Percentiles rank a stretch among this genome's conserved stretches.
Conservation (phyloP, 2,888 invertebrate species). For the Torymus auratus region DNA sequence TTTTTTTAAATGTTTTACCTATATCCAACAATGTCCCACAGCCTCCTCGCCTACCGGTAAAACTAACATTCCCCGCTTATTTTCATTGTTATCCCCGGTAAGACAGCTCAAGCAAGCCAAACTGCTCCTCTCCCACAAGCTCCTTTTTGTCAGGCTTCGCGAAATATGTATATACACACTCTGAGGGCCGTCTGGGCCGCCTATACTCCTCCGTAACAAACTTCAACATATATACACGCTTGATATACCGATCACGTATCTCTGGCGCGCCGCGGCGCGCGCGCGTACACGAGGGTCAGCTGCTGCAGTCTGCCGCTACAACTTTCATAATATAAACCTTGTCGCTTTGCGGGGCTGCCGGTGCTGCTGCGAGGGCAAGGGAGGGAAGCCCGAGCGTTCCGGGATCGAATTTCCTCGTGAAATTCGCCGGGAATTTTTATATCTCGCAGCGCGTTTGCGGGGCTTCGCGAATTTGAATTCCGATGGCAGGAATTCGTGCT, state of each 20-base stretch:
- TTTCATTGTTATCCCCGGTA: too few species aligned
- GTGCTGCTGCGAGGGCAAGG: background rate
- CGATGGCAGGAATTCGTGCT: too few species aligned
- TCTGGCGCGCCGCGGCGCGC: background rate
- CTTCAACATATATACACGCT: constrained; percentile 18
- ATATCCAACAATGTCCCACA: too few species aligned
- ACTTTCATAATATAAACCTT: constrained; percentile 45
- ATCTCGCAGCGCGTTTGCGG: too few species aligned
- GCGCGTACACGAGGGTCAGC: background rate
- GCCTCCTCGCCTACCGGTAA: too few species aligned
- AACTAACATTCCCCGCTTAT: too few species aligned
- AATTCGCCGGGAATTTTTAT: background rate
- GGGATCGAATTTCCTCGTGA: background rate
- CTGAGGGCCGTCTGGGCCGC: background rate
- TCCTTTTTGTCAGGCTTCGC: background rate
- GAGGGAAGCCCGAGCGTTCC: background rate
- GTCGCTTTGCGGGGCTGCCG: background rate
- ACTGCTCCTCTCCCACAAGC: background rate
- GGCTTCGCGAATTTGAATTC: too few species aligned
- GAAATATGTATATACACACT: too few species aligned
- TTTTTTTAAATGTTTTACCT: too few species aligned
- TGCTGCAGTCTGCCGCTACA: background rate
- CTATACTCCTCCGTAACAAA: background rate
- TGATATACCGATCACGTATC: constrained; percentile 46
- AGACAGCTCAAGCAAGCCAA: too few species aligned